Percentiles rank a stretch among this genome's conserved stretches.
These are phyloP conservation scores for Orthosia gracilis DNA, from an alignment of 2,888 invertebrate species.

Conservation along the genomic window DNA sequence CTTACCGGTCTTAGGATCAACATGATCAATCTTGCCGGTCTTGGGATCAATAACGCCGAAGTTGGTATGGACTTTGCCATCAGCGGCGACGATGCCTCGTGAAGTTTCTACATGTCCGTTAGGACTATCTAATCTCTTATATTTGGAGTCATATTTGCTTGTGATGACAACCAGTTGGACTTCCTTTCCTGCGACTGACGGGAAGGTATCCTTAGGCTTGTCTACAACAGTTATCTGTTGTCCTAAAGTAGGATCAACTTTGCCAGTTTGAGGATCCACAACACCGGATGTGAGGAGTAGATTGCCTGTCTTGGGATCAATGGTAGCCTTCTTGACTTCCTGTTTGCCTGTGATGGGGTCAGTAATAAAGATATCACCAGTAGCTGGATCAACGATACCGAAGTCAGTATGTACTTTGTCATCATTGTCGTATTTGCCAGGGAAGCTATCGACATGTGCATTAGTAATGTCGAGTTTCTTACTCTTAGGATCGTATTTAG, in stretches of 20 bases:
- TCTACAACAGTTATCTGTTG: conserved; percentile 88
- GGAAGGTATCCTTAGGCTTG: conserved; percentile 85
- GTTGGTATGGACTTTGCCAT: conserved; percentile 89
- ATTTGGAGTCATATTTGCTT: conserved; percentile 91
- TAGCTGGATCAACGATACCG: conserved; percentile 90
- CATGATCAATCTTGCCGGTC: conserved; percentile 90
- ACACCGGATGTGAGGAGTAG: conserved; percentile 91
- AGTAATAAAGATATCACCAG: conserved; percentile 91
- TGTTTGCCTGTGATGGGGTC: conserved; percentile 92
- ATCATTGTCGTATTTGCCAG: conserved; percentile 83
- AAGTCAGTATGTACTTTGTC: conserved; percentile 91
- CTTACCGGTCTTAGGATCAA: conserved; percentile 90
- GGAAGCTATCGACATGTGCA: conserved; percentile 84
- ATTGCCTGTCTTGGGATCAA: conserved; percentile 92
- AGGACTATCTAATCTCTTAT: conserved; percentile 89
- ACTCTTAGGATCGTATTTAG: conserved; percentile 91
- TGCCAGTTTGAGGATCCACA: conserved; percentile 90
- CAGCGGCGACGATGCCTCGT: conserved; percentile 82
- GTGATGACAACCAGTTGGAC: conserved; percentile 89
- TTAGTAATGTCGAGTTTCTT: conserved; percentile 90
- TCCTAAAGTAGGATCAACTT: conserved; percentile 90
- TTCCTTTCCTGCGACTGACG: conserved; percentile 86
- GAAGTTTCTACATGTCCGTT: conserved; percentile 89
- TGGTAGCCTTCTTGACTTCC: conserved; percentile 92
- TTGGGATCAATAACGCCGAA: conserved; percentile 90